Evolutionary conservation across 2,113 vertebrate genomes (phyloP).

Genomic region (Xenotilapia flavipinnis): DNA sequence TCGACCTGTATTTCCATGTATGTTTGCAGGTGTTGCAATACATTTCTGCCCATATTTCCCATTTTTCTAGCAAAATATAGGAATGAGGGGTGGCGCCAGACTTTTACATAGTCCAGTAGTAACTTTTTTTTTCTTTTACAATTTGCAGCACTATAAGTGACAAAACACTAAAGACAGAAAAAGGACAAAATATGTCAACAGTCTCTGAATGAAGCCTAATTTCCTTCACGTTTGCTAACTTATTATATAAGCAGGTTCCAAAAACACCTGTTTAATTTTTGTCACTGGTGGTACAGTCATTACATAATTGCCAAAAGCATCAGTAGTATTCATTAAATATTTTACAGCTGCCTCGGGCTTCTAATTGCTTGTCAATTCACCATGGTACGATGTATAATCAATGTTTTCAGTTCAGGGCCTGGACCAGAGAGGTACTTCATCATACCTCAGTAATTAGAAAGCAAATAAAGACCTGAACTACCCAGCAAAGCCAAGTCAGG

Average conservation of each 20-base stretch:
- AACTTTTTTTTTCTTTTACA: neutral
- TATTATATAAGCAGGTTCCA: neutral
- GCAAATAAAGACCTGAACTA: conserved; percentile 4
- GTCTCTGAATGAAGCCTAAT: neutral
- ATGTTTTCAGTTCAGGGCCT: conserved; percentile 17
- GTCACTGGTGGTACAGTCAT: neutral
- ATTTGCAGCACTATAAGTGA: neutral
- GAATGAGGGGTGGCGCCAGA: neutral
- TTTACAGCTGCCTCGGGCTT: neutral
- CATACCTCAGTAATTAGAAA: conserved; percentile 23
- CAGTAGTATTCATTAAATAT: neutral
- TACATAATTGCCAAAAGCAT: neutral
- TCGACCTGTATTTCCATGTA: neutral
- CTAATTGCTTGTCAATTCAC: conserved; percentile 29
- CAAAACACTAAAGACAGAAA: neutral
- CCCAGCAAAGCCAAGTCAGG: neutral
- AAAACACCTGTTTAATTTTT: neutral
- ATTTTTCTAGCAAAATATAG: neutral
- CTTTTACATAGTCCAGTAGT: neutral
- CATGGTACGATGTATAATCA: conserved; percentile 31
- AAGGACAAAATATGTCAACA: neutral
- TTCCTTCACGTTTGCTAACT: neutral
- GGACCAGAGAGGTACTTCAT: neutral
- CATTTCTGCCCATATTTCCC: neutral
- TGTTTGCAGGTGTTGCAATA: neutral